These are phyloP conservation scores for Catonia carolina DNA, from an alignment of 2,888 invertebrate species.

Conservation along the genomic window DNA sequence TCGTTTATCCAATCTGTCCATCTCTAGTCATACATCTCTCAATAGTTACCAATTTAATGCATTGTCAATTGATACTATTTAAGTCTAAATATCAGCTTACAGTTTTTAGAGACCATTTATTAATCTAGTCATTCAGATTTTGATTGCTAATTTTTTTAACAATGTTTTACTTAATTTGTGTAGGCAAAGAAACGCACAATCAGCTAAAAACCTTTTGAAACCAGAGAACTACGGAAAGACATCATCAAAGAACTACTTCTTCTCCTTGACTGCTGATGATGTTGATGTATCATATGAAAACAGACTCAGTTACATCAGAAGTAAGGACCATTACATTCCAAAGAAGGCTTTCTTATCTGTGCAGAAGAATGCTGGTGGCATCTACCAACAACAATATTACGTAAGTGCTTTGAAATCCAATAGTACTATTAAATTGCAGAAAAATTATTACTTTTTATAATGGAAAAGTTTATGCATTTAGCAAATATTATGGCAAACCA, in stretches of 20 bases:
- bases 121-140: background rate
- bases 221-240: slow-evolving; percentile 35
- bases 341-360: slow-evolving; percentile 41
- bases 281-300: slow-evolving; percentile 45
- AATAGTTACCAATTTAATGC: too few species aligned
- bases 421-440: too few species aligned
- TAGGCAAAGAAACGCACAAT: slow-evolving; percentile 47
- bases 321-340: slow-evolving; percentile 52
- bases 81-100: too few species aligned
- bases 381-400: slow-evolving; percentile 35
- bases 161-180: slow-evolving; percentile 29
- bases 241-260: slow-evolving; percentile 32
- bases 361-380: slow-evolving; percentile 40
- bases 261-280: slow-evolving; percentile 33
- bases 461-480: too few species aligned
- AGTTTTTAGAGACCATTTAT: background rate
- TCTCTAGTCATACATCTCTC: too few species aligned
- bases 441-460: too few species aligned
- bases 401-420: slow-evolving; percentile 30
- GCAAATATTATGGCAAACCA: too few species aligned
- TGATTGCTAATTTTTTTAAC: too few species aligned
- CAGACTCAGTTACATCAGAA: slow-evolving; percentile 46
- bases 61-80: too few species aligned
- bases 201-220: slow-evolving; percentile 47
- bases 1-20: too few species aligned